Evolutionary conservation across 2,113 vertebrate species (phyloP), one percentile per base, ranked within the genome.

Genomic region (Atherinomorus stipes): DNA sequence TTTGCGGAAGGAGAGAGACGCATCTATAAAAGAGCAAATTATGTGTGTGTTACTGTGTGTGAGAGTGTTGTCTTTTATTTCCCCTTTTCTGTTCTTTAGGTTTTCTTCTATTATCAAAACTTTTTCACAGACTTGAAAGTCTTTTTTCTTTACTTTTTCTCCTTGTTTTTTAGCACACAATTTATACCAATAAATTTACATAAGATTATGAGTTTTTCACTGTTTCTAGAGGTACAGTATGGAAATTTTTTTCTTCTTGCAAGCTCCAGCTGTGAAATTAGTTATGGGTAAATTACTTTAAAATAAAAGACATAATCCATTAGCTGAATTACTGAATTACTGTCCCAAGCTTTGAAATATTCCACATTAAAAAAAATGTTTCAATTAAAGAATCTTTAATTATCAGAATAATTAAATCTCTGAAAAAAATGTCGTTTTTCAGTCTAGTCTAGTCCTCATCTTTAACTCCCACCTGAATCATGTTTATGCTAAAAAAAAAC

Each of bases 291-390:
- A 71, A 71, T 74, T 13, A n/a, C 58, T 71, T 21, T 23, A 44
- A 76, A 66, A 82, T 71, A 76, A 61, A 52, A 50, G 53, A 45
- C 69, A 67, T n/a, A 57, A 71, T 76, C 64, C 21, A 7, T 74
- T 64, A 79, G 44, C 60, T n/a, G n/a, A 67, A 28, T n/a, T 71
- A 61, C 38, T 28, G 56, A 59, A 47, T 42, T 49, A 44, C 58
- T 54, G 56, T 81, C 31, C 57, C 51, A 57, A 26, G n/a, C 50
- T 80, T 73, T 72, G 70, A 67, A 50, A 68, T 22, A 25, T 56
- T 42, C 2, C 40, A 42, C 40, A 63, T 65, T 50, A 50, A 44
- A 58, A 64, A 81, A 72, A 26, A 38, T 50, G n/a, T n/a, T n/a
- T n/a, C n/a, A n/a, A n/a, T n/a, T 64, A 42, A 34, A 34, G 28